Base-by-base conservation (phyloP, 2,888 invertebrate genomes). In the Hypsopygia costalis region DNA sequence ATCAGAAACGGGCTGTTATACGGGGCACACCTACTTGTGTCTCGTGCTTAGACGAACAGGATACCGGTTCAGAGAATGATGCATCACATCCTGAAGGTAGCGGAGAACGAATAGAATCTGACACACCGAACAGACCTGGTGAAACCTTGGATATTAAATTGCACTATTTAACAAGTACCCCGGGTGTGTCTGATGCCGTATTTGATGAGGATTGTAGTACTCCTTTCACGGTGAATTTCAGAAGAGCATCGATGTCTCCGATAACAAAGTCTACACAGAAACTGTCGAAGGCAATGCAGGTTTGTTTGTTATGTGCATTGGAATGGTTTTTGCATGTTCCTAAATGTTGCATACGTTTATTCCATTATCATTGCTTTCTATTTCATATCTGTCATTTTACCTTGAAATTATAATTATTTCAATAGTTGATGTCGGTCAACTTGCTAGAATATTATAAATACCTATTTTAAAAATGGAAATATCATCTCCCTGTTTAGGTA, bases 231-330 rank as follows among this genome's bases (percentile, higher is more conserved):
- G 68, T 75, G 2, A 82, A 80, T 49, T 83, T 91, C 42, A 90
- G 92, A 45, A 90, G 95, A 55, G 93, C 93, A 29, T 95, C 95
- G 28, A 95, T 96, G 95, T 96, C 96, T 8, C 96, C 96, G 1
- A 96, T 96, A 40, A 96, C 96, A 0, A 94, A 95, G 58, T 96
- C 96, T 0, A 94, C 96, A 11, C 95, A 96, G 73, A 92, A 95
- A 73, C 93, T 96, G 92, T 93, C 94, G 0, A 94, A 94, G 72
- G 94, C 95, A 21, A 96, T 96, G 96, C 96, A 96, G 94, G 96
- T 96, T 91, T 82, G 88, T 78, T 44, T 51, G 36, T 44, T 22
- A 37, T 41, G 42, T 50, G 25, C 32, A 38, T 32, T 31, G 16
- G 4, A 16, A 3, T 16, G n/a, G n/a, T 16, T 16, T 16, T 16